These are phyloP conservation scores for Fringilla coelebs DNA, from an alignment of 2,797 vertebrate genomes.

Conservation along the genomic window DNA sequence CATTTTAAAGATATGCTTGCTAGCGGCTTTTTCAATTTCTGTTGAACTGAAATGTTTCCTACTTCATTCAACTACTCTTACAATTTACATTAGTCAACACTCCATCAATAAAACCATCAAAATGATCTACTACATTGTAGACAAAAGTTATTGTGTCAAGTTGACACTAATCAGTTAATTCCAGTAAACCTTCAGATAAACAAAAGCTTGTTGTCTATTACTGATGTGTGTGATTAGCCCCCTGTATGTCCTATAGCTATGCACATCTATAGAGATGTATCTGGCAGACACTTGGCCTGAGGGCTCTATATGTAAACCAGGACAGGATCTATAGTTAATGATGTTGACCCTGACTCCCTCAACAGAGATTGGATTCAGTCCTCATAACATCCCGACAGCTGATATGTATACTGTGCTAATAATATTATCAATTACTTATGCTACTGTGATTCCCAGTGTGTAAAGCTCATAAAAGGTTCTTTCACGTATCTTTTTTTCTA, in stretches of 20 bases:
- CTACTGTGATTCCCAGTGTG: constrained; percentile 70
- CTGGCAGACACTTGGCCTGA: constrained; percentile 92
- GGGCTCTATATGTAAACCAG: constrained; percentile 82
- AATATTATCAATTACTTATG: constrained; percentile 93
- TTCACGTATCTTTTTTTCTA: constrained; percentile 46
- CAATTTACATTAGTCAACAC: constrained; percentile 79
- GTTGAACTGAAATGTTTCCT: constrained; percentile 68
- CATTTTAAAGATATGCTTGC: constrained; percentile 64
- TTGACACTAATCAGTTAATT: constrained; percentile 98
- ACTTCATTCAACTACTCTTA: constrained; percentile 63
- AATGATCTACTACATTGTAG: constrained; percentile 79
- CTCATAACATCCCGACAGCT: constrained; percentile 94
- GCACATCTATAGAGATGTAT: constrained; percentile 85
- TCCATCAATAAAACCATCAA: constrained; percentile 88
- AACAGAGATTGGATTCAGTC: constrained; percentile 95
- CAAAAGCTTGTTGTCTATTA: constrained; percentile 93
- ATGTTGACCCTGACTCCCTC: constrained; percentile 97
- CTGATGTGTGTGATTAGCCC: constrained; percentile 92
- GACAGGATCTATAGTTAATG: constrained; percentile 93
- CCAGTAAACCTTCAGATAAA: constrained; percentile 92
- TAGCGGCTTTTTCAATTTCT: constrained; percentile 66
- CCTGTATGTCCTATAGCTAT: constrained; percentile 83
- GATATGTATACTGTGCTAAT: constrained; percentile 96
- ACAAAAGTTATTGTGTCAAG: constrained; percentile 89
- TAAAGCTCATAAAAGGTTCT: constrained; percentile 42